Conservation (phyloP, 2,113 vertebrate species). For the Motacilla alba region DNA sequence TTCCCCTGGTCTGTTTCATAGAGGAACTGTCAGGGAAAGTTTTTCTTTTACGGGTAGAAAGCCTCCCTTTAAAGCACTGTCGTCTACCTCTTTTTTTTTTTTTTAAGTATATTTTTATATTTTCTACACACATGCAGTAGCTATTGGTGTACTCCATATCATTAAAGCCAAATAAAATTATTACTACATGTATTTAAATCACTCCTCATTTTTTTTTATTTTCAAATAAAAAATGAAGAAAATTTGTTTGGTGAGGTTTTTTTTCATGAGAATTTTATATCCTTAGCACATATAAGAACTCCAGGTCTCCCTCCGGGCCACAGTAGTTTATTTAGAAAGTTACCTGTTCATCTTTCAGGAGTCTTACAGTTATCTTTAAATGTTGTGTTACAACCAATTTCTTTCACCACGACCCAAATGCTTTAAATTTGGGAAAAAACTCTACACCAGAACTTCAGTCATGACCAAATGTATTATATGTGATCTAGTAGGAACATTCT, state of each 20-base stretch:
- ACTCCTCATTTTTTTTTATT: neutral
- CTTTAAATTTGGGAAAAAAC: neutral
- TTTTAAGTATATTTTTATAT: neutral
- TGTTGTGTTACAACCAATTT: neutral
- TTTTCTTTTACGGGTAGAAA: neutral
- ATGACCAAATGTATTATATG: neutral
- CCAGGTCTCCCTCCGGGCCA: neutral
- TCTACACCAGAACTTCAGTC: neutral
- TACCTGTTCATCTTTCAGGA: neutral
- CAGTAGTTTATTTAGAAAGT: neutral
- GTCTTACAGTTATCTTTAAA: neutral
- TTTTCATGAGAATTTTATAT: neutral
- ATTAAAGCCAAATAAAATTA: neutral
- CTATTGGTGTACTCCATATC: neutral
- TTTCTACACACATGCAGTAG: neutral
- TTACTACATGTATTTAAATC: neutral
- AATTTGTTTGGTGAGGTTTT: neutral
- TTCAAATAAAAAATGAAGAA: neutral
- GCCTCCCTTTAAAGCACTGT: neutral
- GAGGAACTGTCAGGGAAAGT: neutral
- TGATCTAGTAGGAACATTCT: neutral
- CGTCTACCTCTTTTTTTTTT: neutral
- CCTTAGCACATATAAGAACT: neutral
- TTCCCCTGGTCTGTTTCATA: neutral
- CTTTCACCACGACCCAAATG: neutral